Evolutionary conservation across 2,888 invertebrate species (phyloP).

Genomic region (Cantharis rustica): DNA sequence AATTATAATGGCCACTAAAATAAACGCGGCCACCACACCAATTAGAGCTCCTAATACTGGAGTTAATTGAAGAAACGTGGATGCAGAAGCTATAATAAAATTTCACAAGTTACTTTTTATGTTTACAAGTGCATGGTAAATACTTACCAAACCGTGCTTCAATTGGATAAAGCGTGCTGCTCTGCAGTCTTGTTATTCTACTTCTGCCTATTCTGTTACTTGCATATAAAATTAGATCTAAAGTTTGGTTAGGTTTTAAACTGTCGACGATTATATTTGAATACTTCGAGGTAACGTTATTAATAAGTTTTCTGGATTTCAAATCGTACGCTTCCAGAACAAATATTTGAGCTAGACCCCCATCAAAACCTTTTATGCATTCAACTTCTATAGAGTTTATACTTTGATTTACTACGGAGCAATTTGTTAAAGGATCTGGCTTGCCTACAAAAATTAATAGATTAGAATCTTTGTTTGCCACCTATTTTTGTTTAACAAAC

Average conservation of each 20-base stretch:
- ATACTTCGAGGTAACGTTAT: conserved; percentile 62
- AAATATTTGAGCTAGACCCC: conserved; percentile 76
- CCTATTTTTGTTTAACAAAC: conserved; percentile 49
- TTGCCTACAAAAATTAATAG: conserved; percentile 60
- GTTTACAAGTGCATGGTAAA: not conserved
- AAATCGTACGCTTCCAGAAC: conserved; percentile 71
- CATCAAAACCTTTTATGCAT: conserved; percentile 77
- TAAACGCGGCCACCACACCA: conserved; percentile 75
- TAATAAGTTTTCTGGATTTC: conserved; percentile 59
- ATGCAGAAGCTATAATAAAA: conserved; percentile 60
- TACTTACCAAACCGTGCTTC: conserved; percentile 71
- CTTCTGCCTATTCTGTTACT: conserved; percentile 75
- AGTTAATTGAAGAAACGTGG: conserved; percentile 81
- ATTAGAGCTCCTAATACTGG: conserved; percentile 81
- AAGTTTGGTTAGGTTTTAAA: conserved; percentile 70
- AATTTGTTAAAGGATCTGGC: conserved; percentile 74
- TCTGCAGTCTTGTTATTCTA: conserved; percentile 66
- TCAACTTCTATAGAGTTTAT: conserved; percentile 73
- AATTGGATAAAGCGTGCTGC: conserved; percentile 72
- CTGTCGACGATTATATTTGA: conserved; percentile 71
- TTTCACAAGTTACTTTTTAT: not conserved
- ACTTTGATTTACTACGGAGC: conserved; percentile 75
- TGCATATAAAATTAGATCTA: conserved; percentile 70
- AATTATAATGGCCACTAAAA: conserved; percentile 75
- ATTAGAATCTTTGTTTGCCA: conserved; percentile 19